Conservation (phyloP, 2,888 invertebrate species). For the Agriopis aurantiaria region DNA sequence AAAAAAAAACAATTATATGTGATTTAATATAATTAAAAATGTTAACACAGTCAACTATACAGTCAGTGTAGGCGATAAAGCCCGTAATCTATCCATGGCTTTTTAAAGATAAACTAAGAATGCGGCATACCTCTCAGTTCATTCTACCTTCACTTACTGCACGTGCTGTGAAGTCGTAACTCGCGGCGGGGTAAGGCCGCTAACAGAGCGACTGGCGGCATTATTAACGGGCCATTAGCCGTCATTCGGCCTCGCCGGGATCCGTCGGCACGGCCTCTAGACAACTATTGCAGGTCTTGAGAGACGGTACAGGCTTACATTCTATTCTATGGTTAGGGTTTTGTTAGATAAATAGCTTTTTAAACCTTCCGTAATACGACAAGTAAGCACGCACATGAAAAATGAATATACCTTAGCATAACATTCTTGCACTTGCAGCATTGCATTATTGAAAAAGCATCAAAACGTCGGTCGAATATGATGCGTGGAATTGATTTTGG, state of each 20-base stretch:
- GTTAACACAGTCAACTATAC: no score
- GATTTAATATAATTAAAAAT: no score
- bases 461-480: no score
- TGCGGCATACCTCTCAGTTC: neutral
- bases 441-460: no score
- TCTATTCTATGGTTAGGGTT: neutral
- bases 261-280: constrained; percentile 52
- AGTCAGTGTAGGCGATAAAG: no score
- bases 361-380: neutral
- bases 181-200: constrained; percentile 69
- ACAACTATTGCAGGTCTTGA: constrained; percentile 41
- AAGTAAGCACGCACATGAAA: no score
- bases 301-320: constrained; percentile 17
- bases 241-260: constrained; percentile 68
- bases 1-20: no score
- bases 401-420: no score
- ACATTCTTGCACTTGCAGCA: no score
- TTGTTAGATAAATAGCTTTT: neutral
- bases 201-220: constrained; percentile 75
- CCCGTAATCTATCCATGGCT: no score
- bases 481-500: no score
- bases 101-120: no score
- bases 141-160: constrained; percentile 27
- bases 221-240: constrained; percentile 82
- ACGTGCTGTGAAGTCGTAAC: constrained; percentile 61